phyloP scores from a whole-genome alignment of 2,113 vertebrate genomes.

The Siniperca knerii region DNA sequence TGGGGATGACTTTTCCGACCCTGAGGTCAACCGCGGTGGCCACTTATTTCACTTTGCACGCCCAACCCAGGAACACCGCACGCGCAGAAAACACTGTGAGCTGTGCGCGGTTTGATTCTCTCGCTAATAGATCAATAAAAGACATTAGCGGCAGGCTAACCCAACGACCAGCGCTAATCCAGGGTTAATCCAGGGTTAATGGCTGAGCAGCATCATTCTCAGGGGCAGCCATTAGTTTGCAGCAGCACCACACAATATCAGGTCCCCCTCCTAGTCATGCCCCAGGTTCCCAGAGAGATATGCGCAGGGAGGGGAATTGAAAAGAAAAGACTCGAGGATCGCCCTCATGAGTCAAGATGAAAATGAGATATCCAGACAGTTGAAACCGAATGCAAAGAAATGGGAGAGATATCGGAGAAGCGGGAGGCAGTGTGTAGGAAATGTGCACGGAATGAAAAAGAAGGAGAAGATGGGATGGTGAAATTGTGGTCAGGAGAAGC shows the following conservation, averaged over 20 bases:
- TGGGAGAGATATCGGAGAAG: slow-evolving; percentile 31
- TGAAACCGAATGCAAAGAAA: slow-evolving; percentile 59
- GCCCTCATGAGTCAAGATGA: slow-evolving; percentile 64
- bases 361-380: slow-evolving; percentile 72
- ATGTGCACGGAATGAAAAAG: slow-evolving; percentile 48
- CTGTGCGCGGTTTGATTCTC: slow-evolving; percentile 69
- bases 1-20: slow-evolving; percentile 47
- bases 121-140: slow-evolving; percentile 82
- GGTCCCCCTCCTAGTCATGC: slow-evolving; percentile 58
- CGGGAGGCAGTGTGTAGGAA: background rate
- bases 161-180: slow-evolving; percentile 78
- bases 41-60: slow-evolving; percentile 44
- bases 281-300: slow-evolving; percentile 52
- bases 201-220: slow-evolving; percentile 73
- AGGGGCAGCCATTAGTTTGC: slow-evolving; percentile 74
- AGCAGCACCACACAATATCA: slow-evolving; percentile 66
- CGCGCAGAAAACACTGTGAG: slow-evolving; percentile 54
- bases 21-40: slow-evolving; percentile 68
- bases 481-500: slow-evolving; percentile 68
- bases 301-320: slow-evolving; percentile 40
- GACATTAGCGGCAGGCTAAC: slow-evolving; percentile 81
- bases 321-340: slow-evolving; percentile 51
- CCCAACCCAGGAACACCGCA: slow-evolving; percentile 28
- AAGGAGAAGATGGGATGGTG: slow-evolving; percentile 39
- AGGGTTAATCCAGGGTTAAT: slow-evolving; percentile 85